These are phyloP conservation scores for Zaprionus kolodkinae DNA, from an alignment of 1,140 invertebrate species.

Conservation along the genomic window DNA sequence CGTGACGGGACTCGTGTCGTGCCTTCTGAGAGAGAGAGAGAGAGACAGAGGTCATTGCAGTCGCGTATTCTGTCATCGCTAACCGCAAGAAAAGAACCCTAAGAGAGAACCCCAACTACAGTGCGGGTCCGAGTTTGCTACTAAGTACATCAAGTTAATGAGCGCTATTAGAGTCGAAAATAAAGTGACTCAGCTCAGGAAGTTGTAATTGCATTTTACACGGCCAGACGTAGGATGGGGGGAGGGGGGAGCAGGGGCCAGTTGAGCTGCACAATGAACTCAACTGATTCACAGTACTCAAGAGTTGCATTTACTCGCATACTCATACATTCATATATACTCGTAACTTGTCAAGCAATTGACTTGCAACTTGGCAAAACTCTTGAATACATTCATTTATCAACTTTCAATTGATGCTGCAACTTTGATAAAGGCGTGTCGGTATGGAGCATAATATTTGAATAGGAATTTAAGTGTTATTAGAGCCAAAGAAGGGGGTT, in stretches of 20 bases:
- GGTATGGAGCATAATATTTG: background rate
- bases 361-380: conserved; percentile 24
- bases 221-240: conserved; percentile 1
- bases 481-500: background rate
- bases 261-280: conserved; percentile 32
- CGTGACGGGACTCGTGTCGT: conserved; percentile 12
- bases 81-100: conserved; percentile 11
- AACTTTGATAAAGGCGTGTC: conserved; percentile 3
- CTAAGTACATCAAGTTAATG: conserved; percentile 55
- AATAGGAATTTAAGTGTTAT: background rate
- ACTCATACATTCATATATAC: no score
- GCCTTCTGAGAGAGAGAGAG: background rate
- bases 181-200: conserved; percentile 63
- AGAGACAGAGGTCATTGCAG: background rate
- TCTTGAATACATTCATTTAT: conserved; percentile 32
- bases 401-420: conserved; percentile 20
- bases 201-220: conserved; percentile 65
- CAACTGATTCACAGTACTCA: conserved; percentile 20
- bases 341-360: conserved; percentile 32
- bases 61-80: conserved; percentile 22
- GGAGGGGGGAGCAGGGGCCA: background rate
- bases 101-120: conserved; percentile 2
- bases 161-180: conserved; percentile 55
- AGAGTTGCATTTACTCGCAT: conserved; percentile 5
- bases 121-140: background rate